A percentile compares a stretch with the other conserved stretches of the same genome.
Evolutionary conservation across 2,888 invertebrate genomes (phyloP).

Genomic region (Gari tellinella): DNA sequence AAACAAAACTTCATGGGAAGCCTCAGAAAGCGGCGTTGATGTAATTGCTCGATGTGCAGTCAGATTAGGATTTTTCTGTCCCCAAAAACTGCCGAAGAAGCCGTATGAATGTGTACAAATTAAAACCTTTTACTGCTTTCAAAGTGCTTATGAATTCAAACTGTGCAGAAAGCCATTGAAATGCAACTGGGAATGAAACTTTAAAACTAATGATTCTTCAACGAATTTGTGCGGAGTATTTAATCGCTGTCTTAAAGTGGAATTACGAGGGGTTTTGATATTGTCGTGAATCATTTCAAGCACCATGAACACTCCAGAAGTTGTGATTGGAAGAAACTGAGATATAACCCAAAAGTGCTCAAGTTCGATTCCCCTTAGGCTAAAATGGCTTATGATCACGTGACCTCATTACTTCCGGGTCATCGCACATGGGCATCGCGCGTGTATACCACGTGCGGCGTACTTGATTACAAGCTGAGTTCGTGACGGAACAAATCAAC

Average conservation of each 20-base stretch:
- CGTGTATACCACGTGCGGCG: slow-evolving; percentile 63
- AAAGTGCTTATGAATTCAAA: slow-evolving; percentile 14
- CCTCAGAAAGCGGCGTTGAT: too few relatives aligned
- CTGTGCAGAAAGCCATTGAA: slow-evolving; percentile 37
- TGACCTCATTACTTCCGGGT: slow-evolving; percentile 58
- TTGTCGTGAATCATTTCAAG: slow-evolving; percentile 28
- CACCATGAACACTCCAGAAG: too few relatives aligned
- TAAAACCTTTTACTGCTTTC: background rate
- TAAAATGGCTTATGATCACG: slow-evolving; percentile 51
- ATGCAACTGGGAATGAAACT: slow-evolving; percentile 39
- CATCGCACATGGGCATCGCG: slow-evolving; percentile 55
- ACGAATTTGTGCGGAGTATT: slow-evolving; percentile 41
- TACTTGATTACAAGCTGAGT: slow-evolving; percentile 57
- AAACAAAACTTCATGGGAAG: too few relatives aligned
- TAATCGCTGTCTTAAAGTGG: slow-evolving; percentile 21
- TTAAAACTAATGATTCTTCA: slow-evolving; percentile 42
- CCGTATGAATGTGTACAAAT: too few relatives aligned
- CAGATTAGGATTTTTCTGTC: too few relatives aligned
- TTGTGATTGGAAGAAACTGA: too few relatives aligned
- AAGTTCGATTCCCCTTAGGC: slow-evolving; percentile 14
- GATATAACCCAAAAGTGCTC: slow-evolving; percentile 11
- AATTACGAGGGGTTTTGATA: slow-evolving; percentile 14
- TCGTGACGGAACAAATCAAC: slow-evolving; percentile 56
- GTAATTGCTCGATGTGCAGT: too few relatives aligned
- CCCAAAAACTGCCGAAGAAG: too few relatives aligned